phyloP scores from a whole-genome alignment of 2,797 vertebrate genomes.

The Dallia pectoralis region DNA sequence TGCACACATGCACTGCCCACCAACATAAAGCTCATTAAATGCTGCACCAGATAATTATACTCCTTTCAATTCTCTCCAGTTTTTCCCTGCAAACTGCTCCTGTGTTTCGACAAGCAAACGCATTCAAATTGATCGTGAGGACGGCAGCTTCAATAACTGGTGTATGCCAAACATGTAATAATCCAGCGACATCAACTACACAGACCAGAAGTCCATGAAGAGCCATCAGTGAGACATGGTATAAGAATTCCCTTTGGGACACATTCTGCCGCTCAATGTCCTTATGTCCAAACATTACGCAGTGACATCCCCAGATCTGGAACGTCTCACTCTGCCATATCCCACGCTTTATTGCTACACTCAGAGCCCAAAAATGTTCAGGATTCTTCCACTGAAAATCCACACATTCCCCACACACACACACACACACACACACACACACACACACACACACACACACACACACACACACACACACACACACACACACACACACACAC shows the following conservation, averaged over 20 bases:
- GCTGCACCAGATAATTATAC: conserved; percentile 54
- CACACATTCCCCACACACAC: conserved; percentile 59
- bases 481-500: conserved; percentile 59
- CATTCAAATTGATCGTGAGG: neutral
- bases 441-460: conserved; percentile 59
- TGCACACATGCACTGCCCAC: conserved; percentile 68
- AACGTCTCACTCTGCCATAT: conserved; percentile 60
- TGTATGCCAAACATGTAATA: neutral
- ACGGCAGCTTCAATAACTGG: neutral
- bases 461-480: conserved; percentile 59
- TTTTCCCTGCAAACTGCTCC: neutral
- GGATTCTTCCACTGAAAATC: conserved; percentile 67
- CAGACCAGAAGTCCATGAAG: conserved; percentile 37
- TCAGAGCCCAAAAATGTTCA: conserved; percentile 71
- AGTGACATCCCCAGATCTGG: conserved; percentile 69
- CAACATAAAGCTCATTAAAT: conserved; percentile 73
- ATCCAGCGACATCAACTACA: neutral
- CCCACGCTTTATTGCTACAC: conserved; percentile 72
- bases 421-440: conserved; percentile 59
- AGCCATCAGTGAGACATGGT: conserved; percentile 63
- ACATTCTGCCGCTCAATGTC: conserved; percentile 62
- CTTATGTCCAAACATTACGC: conserved; percentile 64
- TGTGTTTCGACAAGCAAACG: neutral
- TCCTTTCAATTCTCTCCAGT: conserved; percentile 56
- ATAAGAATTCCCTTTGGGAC: conserved; percentile 60